These are phyloP conservation scores for Sebastiscus tertius DNA, from an alignment of 2,797 vertebrate genomes.

Conservation along the genomic window DNA sequence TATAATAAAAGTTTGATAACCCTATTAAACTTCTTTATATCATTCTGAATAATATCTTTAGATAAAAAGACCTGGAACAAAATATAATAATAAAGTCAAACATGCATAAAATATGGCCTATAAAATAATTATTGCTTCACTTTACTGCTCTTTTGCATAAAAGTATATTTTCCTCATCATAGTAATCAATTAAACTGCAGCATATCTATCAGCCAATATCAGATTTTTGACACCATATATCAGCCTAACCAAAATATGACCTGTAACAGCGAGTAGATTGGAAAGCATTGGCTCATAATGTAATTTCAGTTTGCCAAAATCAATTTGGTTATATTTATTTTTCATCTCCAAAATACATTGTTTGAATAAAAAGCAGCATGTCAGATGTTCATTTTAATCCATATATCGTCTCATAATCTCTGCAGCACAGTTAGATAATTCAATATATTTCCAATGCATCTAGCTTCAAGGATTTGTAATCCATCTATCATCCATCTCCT, in stretches of 20 bases:
- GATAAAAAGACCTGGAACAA: background rate
- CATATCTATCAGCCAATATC: background rate
- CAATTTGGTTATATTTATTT: background rate
- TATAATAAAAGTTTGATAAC: too few relatives aligned
- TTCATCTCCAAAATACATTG: background rate
- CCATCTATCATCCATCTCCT: slow-evolving; percentile 2
- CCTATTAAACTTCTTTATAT: background rate
- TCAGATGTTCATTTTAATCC: slow-evolving; percentile 2
- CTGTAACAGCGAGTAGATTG: background rate
- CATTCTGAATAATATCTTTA: background rate
- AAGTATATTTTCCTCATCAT: too few relatives aligned
- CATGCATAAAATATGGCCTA: background rate
- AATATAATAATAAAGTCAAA: background rate
- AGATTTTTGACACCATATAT: background rate
- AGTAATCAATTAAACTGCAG: background rate
- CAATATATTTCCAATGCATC: background rate
- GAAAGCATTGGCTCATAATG: background rate
- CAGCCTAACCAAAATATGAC: background rate
- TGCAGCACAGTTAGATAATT: background rate
- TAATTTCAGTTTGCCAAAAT: background rate
- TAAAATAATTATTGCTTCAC: background rate
- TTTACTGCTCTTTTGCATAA: too few relatives aligned
- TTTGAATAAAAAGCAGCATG: background rate
- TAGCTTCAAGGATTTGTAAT: slow-evolving; percentile 27
- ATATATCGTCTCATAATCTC: background rate